Evolutionary conservation across 2,113 vertebrate genomes (phyloP).

Genomic region (Xiphophorus couchianus): DNA sequence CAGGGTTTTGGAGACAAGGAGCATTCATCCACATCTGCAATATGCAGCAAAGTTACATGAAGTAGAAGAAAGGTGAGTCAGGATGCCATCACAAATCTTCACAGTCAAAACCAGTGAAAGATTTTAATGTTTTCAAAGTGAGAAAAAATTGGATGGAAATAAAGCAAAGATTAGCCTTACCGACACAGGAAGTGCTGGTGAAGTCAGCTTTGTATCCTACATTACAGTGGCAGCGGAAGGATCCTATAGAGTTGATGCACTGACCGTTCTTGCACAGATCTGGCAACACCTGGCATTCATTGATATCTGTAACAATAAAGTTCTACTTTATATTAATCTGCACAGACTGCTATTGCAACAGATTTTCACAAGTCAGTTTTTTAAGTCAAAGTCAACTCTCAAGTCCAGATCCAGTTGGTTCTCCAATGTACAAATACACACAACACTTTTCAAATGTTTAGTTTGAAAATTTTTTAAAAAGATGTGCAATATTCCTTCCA

Average conservation of each 20-base stretch:
- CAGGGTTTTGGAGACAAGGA: slow-evolving; percentile 89
- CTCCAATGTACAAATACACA: no score
- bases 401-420: neutral
- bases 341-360: neutral
- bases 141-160: neutral
- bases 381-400: neutral
- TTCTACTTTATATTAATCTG: neutral
- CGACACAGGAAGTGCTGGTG: slow-evolving; percentile 85
- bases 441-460: no score
- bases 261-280: slow-evolving; percentile 88
- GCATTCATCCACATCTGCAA: slow-evolving; percentile 91
- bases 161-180: slow-evolving; percentile 71
- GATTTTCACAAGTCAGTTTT: neutral
- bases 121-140: neutral
- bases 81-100: neutral
- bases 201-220: slow-evolving; percentile 86
- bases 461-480: no score
- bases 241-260: slow-evolving; percentile 94
- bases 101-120: neutral
- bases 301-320: slow-evolving; percentile 83
- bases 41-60: neutral
- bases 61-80: neutral
- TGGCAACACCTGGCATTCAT: slow-evolving; percentile 90
- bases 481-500: no score
- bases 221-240: slow-evolving; percentile 92